A percentile compares a stretch with the other conserved stretches of the same genome.
phyloP scores from a whole-genome alignment of 1,140 invertebrate species.

The Polypedilum pembai region DNA sequence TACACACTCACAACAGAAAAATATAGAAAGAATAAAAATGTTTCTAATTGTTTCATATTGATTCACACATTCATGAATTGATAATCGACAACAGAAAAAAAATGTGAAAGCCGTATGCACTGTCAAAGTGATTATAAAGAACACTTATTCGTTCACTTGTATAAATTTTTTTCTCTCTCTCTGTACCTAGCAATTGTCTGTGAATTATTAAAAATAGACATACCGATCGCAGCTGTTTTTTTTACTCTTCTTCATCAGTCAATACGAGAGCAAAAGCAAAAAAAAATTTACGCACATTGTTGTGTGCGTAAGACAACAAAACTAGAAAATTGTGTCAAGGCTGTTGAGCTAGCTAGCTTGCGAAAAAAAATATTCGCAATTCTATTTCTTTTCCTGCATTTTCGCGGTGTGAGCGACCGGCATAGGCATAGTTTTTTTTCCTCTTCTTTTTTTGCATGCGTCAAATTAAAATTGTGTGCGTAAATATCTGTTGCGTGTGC shows the following conservation, averaged over 20 bases:
- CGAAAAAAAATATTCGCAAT: background rate
- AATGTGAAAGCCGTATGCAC: background rate
- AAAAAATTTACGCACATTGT: background rate
- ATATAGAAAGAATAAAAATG: no score
- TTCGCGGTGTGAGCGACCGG: constrained; percentile 1
- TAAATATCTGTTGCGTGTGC: constrained; percentile 8
- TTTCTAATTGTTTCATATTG: background rate
- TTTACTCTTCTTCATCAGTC: background rate
- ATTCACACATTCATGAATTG: background rate
- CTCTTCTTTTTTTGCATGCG: background rate
- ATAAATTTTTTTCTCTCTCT: no score
- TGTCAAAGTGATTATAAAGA: constrained; percentile 5
- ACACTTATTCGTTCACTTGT: background rate
- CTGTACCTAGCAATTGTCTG: no score
- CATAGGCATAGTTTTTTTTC: constrained; percentile 4
- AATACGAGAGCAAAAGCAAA: background rate
- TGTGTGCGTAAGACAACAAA: background rate
- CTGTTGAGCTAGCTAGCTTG: background rate
- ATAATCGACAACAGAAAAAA: background rate
- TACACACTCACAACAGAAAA: no score
- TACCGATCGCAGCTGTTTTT: constrained; percentile 6
- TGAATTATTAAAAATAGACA: background rate
- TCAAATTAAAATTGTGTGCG: background rate
- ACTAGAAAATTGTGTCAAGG: background rate
- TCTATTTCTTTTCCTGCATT: constrained; percentile 5